These are phyloP conservation scores for Chaetodon trifascialis DNA, from an alignment of 2,113 vertebrate species.

Conservation along the genomic window DNA sequence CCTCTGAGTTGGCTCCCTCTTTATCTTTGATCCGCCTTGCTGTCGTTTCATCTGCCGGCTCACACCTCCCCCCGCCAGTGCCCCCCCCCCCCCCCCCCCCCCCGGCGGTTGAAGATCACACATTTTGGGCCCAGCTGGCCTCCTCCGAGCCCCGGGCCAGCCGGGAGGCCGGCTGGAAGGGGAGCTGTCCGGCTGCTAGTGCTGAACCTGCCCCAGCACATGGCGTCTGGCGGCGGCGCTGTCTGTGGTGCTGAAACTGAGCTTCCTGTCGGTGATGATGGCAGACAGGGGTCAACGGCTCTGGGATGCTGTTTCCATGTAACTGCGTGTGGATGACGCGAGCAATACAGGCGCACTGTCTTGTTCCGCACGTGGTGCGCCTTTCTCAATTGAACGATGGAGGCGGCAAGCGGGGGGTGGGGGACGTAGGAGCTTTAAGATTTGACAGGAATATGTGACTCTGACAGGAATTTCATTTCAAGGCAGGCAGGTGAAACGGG, in stretches of 20 bases:
- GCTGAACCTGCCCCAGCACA: constrained; percentile 16
- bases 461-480: constrained; percentile 55
- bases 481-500: constrained; percentile 65
- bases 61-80: background rate
- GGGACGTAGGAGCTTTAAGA: constrained; percentile 30
- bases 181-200: constrained; percentile 55
- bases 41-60: background rate
- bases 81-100: constrained; percentile 13
- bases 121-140: constrained; percentile 32
- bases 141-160: constrained; percentile 21
- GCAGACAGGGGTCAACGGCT: constrained; percentile 29
- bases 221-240: background rate
- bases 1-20: constrained; percentile 40
- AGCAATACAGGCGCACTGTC: constrained; percentile 10
- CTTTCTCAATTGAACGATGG: constrained; percentile 24
- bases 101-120: constrained; percentile 46
- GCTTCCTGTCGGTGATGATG: constrained; percentile 9
- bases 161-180: constrained; percentile 34
- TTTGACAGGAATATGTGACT: constrained; percentile 55
- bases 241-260: constrained; percentile 53
- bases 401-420: background rate
- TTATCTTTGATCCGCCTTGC: constrained; percentile 38
- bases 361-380: constrained; percentile 14
- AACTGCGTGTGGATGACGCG: constrained; percentile 45
- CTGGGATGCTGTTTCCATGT: constrained; percentile 58